phyloP scores from a whole-genome alignment of 2,113 vertebrate species.

The Sialia sialis region DNA sequence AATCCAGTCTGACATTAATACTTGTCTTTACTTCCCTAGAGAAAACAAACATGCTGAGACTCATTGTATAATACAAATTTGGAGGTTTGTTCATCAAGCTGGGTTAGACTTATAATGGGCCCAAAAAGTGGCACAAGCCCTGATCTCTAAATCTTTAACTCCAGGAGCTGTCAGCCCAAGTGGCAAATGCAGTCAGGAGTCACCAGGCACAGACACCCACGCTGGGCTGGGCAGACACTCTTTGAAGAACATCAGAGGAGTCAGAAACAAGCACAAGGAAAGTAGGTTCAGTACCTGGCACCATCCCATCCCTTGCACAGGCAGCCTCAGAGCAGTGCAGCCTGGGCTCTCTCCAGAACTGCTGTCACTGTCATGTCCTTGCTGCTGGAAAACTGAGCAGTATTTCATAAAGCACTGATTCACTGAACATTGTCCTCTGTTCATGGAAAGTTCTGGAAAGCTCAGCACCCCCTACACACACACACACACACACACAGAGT shows the following conservation, averaged over 20 bases:
- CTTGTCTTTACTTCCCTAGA: neutral
- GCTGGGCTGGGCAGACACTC: neutral
- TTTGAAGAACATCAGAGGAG: neutral
- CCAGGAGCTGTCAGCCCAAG: neutral
- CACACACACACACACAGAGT: fast-evolving
- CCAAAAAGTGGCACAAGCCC: neutral
- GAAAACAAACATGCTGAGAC: neutral
- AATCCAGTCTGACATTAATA: conserved; percentile 27
- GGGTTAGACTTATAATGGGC: neutral
- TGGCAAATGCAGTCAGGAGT: neutral
- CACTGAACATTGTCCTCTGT: neutral
- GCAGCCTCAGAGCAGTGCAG: neutral
- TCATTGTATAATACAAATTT: neutral
- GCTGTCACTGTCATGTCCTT: neutral
- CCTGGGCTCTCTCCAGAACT: neutral
- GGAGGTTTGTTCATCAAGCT: conserved; percentile 3
- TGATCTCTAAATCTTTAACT: neutral
- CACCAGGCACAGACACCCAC: neutral
- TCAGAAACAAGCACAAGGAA: neutral
- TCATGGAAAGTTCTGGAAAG: neutral
- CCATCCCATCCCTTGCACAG: neutral
- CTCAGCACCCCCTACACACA: neutral
- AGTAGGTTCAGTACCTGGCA: neutral
- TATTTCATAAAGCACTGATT: neutral
- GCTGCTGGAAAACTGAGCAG: neutral